Evolutionary conservation across 2,888 invertebrate species (phyloP), one percentile per base, ranked within the genome.

Genomic region (Pomacea canaliculata): DNA sequence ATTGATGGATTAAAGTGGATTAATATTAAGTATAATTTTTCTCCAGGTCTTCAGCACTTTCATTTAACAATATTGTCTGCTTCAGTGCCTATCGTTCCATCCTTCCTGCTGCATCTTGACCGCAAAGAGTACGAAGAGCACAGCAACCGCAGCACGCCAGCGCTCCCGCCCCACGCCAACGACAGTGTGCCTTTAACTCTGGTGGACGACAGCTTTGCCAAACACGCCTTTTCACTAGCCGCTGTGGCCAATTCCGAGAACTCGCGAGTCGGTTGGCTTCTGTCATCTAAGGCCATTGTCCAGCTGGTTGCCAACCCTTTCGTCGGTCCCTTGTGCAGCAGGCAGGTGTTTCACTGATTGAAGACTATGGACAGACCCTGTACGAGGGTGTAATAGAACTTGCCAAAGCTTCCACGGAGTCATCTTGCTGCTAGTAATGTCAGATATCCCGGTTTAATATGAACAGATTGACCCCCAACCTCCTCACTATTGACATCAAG

Each of bases 61-160:
- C 3, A 37, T 37, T 37, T 37, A 37, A 37, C 37, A 37, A 37
- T 37, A 37, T 56, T 56, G 8, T 56, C 51, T 56, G 0, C 77
- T 77, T n/a, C 71, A 95, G 96, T 96, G 81, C 95, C 96, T 65
- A 95, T 96, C 83, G 93, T 95, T 83, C 95, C 95, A 18, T 94
- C 95, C 90, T 95, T 94, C 89, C 92, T 95, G 80, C 94, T 94
- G 85, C 92, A 84, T 68, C 83, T 85, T 62, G 91, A 90, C 82
- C 85, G 82, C 51, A 78, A 80, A 67, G 78, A 80, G 13, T 71
- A 77, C 16, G 63, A 80, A 48, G 70, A 67, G 12, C 18, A 70
- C n/a, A 23, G 56, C 63, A 74, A 74, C 59, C 74, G 74, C n/a
- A 78, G 74, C 18, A 18, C 56, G 23, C 60, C 59, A 23, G 19